Evolutionary conservation across 2,113 vertebrate genomes (phyloP), one percentile per base, ranked within the genome.

Genomic region (Apistogramma diplotaenia): DNA sequence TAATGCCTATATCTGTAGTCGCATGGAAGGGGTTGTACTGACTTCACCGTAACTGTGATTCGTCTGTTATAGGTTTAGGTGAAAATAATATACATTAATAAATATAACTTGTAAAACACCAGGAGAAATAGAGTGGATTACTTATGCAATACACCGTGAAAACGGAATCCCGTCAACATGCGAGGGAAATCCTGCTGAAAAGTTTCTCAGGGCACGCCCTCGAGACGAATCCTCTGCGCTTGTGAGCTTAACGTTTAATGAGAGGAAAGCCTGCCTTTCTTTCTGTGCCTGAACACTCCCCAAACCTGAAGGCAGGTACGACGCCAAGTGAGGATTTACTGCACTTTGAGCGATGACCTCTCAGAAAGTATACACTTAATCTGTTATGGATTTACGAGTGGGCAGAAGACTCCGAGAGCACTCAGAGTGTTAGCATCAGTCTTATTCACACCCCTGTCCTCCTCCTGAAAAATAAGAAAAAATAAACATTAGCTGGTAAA

Each of bases 181-280:
- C 25, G 25, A 78, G 91, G 91, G 83, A 93, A 86, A 86, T 90
- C 92, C 91, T 87, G 70, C 71, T 84, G 82, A 87, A 85, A 87
- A 81, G 74, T 85, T 93, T 94, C 90, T 93, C 91, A 93, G 53
- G 92, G 86, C 94, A 94, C 95, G 87, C 94, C 93, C 90, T 90
- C 21, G 58, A 89, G 87, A 35, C 9, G 33, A 91, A 11, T 93
- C 84, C 87, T 86, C 71, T n/a, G 21, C 23, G 40, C n/a, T 25
- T 16, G 11, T n/a, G 73, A 56, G 60, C 31, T 80, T 80, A 74
- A 61, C 5, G 49, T 70, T 11, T 57, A 74, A 58, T 33, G 56
- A n/a, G 70, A 85, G 84, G 85, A 79, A 65, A 87, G 53, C 53
- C 85, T 83, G 53, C 53, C 62, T 83, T 65, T 79, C 71, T 65